phyloP scores from a whole-genome alignment of 2,797 vertebrate species.

The Aselliscus stoliczkanus region DNA sequence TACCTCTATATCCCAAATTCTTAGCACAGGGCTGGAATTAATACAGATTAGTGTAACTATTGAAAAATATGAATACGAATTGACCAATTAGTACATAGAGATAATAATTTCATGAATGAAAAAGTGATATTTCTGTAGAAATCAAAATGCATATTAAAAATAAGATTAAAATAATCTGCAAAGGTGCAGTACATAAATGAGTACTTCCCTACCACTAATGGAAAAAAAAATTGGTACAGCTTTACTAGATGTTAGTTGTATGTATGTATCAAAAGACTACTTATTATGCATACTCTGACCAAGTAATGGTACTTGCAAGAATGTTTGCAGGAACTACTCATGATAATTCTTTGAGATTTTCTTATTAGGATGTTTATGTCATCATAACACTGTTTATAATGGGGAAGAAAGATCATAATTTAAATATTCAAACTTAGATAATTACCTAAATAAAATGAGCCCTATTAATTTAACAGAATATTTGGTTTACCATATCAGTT shows the following conservation, averaged over 20 bases:
- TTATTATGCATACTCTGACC: background rate
- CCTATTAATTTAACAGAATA: background rate
- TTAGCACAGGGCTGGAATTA: background rate
- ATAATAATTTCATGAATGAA: background rate
- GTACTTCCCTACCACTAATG: background rate
- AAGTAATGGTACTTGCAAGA: background rate
- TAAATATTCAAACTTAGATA: background rate
- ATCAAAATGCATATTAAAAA: background rate
- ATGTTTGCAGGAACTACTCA: background rate
- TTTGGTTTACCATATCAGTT: background rate
- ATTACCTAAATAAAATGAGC: constrained; percentile 21
- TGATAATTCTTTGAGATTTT: background rate
- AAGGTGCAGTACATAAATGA: background rate
- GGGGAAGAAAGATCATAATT: background rate
- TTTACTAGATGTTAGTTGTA: background rate
- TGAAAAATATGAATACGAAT: background rate
- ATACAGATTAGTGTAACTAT: background rate
- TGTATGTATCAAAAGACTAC: background rate
- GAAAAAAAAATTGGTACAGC: background rate
- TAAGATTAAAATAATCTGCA: background rate
- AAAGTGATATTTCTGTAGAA: background rate
- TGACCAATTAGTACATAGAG: background rate
- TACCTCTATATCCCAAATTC: background rate
- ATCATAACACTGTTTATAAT: background rate
- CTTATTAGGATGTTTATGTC: background rate